Conservation (phyloP, 2,888 invertebrate species). For the Bombyx huttoni region DNA sequence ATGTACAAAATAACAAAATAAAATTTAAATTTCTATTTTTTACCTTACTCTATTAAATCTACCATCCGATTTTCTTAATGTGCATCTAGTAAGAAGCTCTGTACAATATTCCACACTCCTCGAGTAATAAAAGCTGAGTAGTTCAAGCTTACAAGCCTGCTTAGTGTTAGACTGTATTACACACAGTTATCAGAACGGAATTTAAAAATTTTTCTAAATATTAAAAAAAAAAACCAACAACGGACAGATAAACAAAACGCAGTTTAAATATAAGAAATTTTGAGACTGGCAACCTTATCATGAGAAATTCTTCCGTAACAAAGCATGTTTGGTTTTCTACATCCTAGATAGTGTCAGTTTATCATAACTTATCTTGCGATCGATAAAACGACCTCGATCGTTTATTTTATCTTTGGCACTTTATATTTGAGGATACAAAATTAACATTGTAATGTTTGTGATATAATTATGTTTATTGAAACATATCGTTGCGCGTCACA, state of each 20-base stretch:
- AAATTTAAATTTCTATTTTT: too few relatives aligned
- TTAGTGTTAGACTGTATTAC: too few relatives aligned
- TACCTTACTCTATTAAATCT: too few relatives aligned
- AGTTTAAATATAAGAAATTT: neutral
- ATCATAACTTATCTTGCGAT: slow-evolving; percentile 30
- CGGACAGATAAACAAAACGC: neutral
- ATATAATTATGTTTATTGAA: neutral
- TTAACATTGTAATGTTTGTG: neutral
- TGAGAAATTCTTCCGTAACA: neutral
- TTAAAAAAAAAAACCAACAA: too few relatives aligned
- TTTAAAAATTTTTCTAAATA: too few relatives aligned
- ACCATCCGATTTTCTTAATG: too few relatives aligned
- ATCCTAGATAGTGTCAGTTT: slow-evolving; percentile 19
- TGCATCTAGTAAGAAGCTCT: too few relatives aligned
- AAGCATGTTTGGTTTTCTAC: slow-evolving; percentile 1
- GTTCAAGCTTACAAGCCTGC: too few relatives aligned
- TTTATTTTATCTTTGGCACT: slow-evolving; percentile 4
- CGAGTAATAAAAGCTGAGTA: too few relatives aligned
- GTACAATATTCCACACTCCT: too few relatives aligned
- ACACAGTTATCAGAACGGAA: too few relatives aligned
- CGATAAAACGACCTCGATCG: slow-evolving; percentile 18
- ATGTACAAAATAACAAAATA: too few relatives aligned
- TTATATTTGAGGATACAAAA: neutral
- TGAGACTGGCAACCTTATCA: neutral
- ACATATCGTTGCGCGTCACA: neutral